Conservation (phyloP, 92 coral and sea anemone genomes). For the Bergia puertoricense region DNA sequence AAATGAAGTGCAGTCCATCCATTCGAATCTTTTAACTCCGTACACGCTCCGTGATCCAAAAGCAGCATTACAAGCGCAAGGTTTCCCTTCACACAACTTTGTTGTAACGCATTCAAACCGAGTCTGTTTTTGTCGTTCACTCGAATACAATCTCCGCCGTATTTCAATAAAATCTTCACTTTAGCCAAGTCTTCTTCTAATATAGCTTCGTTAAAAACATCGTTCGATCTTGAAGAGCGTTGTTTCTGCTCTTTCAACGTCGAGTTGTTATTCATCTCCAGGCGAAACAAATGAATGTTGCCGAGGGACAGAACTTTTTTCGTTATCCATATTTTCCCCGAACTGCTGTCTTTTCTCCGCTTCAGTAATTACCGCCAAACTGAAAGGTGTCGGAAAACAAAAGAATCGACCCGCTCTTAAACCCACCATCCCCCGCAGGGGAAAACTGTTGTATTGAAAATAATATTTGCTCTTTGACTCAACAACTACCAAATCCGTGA, state of each 20-base stretch:
- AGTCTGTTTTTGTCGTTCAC: slow-evolving; percentile 67
- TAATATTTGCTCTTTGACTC: neutral
- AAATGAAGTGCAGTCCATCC: slow-evolving; percentile 79
- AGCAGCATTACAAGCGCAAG: slow-evolving; percentile 56
- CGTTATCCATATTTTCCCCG: slow-evolving; percentile 8
- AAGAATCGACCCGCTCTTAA: neutral
- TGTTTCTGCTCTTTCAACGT: neutral
- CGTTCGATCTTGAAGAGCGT: slow-evolving; percentile 58
- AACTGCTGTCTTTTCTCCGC: neutral
- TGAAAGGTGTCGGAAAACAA: slow-evolving; percentile 10
- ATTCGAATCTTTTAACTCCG: slow-evolving; percentile 63
- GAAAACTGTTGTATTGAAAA: neutral
- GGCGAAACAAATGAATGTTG: neutral
- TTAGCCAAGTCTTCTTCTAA: slow-evolving; percentile 81
- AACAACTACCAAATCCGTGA: neutral
- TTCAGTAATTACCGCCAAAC: neutral
- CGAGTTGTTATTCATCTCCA: slow-evolving; percentile 19
- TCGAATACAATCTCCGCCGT: slow-evolving; percentile 75
- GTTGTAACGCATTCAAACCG: slow-evolving; percentile 83
- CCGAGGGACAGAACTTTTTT: neutral
- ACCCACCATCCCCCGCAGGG: neutral
- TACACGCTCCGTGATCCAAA: slow-evolving; percentile 71
- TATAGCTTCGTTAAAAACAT: slow-evolving; percentile 76
- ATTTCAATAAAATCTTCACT: slow-evolving; percentile 74
- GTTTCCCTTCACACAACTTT: slow-evolving; percentile 73